These are phyloP conservation scores for Actinopyga echinites DNA, from an alignment of 53 echinoderm and acorn worm species.

Conservation along the genomic window DNA sequence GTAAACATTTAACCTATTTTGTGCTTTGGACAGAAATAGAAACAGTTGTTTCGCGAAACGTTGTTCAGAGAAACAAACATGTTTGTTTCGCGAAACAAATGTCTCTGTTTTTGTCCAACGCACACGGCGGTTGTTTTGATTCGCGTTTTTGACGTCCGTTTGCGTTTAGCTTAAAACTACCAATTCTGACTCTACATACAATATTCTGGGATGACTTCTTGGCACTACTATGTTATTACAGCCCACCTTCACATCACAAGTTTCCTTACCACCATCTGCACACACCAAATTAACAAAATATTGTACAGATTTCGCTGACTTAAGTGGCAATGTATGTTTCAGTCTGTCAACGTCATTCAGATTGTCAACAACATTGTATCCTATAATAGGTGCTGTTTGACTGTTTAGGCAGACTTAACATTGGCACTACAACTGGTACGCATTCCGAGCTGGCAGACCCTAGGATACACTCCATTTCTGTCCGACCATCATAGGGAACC, in stretches of 20 bases:
- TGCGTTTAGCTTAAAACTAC: no score
- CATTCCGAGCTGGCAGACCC: background rate
- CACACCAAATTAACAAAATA: no score
- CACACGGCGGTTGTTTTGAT: no score
- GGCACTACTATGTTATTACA: background rate
- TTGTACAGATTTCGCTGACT: background rate
- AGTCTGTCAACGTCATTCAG: background rate
- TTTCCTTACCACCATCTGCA: background rate
- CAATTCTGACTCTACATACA: background rate
- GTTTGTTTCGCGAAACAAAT: no score
- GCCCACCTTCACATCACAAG: no score
- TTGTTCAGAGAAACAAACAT: no score
- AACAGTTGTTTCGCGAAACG: no score
- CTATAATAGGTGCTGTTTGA: background rate
- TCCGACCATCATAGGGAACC: constrained; percentile 12
- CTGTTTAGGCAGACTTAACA: background rate
- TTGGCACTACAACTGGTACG: background rate
- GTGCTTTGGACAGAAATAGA: no score
- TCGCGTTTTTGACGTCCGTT: no score
- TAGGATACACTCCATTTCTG: background rate
- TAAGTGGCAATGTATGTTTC: no score
- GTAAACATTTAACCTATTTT: no score
- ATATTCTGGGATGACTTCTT: background rate
- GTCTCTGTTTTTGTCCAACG: no score
- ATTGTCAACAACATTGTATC: constrained; percentile 36